phyloP scores from a whole-genome alignment of 2,888 invertebrate species.

The Oscheius sp. region DNA sequence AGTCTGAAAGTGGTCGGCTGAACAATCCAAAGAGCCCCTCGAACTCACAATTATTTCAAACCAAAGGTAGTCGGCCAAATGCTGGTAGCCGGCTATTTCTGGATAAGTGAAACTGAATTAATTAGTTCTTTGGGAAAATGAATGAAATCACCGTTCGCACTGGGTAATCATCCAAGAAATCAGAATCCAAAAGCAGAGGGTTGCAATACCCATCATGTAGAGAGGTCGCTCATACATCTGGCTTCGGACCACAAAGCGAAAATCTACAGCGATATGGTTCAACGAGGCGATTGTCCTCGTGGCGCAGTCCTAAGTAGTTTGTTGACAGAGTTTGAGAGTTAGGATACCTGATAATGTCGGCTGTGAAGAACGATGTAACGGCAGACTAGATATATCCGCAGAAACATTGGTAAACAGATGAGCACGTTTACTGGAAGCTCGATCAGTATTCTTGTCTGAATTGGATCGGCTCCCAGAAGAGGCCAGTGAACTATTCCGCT shows the following conservation, averaged over 20 bases:
- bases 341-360: constrained; percentile 83
- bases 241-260: constrained; percentile 93
- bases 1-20: constrained; percentile 78
- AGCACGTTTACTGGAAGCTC: constrained; percentile 85
- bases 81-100: constrained; percentile 55
- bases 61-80: constrained; percentile 69
- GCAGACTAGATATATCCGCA: constrained; percentile 97
- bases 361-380: constrained; percentile 99
- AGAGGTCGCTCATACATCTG: constrained; percentile 92
- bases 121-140: background rate
- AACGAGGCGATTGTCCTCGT: constrained; percentile 80
- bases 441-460: constrained; percentile 42
- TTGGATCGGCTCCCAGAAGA: constrained; percentile 46
- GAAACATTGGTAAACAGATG: constrained; percentile 98
- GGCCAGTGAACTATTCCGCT: constrained; percentile 55
- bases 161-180: constrained; percentile 98
- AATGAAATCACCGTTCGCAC: constrained; percentile 87
- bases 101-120: constrained; percentile 49
- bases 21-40: constrained; percentile 73
- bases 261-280: constrained; percentile 87
- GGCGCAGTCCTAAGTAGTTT: constrained; percentile 84
- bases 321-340: background rate
- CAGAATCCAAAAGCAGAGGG: constrained; percentile 98
- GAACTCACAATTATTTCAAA: constrained; percentile 69
- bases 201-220: constrained; percentile 86